These are phyloP conservation scores for Oreochromis mossambicus DNA, from an alignment of 2,797 vertebrate genomes.

Conservation along the genomic window DNA sequence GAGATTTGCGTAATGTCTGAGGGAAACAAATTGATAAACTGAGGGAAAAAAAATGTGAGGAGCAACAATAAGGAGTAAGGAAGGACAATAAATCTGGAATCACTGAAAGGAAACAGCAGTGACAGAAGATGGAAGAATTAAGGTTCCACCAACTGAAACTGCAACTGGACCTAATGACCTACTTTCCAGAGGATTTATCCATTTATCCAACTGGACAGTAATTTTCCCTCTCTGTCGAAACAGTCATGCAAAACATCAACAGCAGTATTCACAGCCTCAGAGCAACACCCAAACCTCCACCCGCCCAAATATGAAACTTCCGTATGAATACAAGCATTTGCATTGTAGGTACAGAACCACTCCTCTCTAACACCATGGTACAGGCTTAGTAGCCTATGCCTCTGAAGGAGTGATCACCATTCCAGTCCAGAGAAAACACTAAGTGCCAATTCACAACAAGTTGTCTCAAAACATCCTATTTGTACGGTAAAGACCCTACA, in stretches of 20 bases:
- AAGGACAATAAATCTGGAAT: background rate
- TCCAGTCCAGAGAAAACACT: background rate
- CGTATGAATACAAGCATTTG: background rate
- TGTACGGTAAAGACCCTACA: background rate
- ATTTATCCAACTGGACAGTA: constrained; percentile 18
- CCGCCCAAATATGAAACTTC: background rate
- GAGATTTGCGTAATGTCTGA: background rate
- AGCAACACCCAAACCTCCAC: background rate
- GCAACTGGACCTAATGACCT: constrained; percentile 51
- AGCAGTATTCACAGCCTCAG: background rate
- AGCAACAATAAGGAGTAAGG: background rate
- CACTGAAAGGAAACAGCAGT: background rate
- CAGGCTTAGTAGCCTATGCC: background rate
- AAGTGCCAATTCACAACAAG: background rate
- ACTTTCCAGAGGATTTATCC: constrained; percentile 47
- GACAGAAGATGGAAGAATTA: background rate
- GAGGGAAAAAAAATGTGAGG: background rate
- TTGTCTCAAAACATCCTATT: background rate
- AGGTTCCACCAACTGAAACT: background rate
- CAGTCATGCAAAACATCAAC: constrained; percentile 48
- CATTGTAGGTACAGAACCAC: background rate
- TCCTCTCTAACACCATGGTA: background rate
- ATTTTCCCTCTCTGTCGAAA: constrained; percentile 36
- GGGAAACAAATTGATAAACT: background rate
- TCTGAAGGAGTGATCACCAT: background rate